Conservation (phyloP, 2,797 vertebrate genomes). For the Capromys pilorides region DNA sequence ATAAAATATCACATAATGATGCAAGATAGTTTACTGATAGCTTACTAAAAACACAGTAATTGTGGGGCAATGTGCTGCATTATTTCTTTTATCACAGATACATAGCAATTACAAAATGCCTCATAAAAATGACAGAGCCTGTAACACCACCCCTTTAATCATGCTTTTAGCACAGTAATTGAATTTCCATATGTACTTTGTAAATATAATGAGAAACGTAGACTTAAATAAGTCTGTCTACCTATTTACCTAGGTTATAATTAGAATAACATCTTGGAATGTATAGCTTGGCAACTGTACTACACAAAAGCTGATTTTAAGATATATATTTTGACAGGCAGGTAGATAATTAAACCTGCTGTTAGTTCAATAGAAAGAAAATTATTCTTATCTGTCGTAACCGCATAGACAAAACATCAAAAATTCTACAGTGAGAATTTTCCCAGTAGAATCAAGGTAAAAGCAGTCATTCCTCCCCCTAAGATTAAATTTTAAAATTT, state of each 20-base stretch:
- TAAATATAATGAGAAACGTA: background rate
- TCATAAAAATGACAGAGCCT: background rate
- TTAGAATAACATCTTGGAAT: conserved; percentile 24
- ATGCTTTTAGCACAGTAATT: background rate
- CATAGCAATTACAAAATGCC: background rate
- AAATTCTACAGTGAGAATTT: conserved; percentile 47
- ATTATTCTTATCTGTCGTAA: conserved; percentile 39
- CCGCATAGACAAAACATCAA: background rate
- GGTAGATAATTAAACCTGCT: background rate
- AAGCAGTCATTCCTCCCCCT: background rate
- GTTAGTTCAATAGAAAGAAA: conserved; percentile 54
- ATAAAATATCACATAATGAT: background rate
- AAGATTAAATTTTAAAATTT: conserved; percentile 44
- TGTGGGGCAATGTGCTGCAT: background rate
- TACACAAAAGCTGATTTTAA: conserved; percentile 48
- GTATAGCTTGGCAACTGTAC: conserved; percentile 20
- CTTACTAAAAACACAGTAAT: background rate
- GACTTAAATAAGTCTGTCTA: conserved; percentile 10
- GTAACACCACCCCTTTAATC: background rate
- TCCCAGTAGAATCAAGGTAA: conserved; percentile 43
- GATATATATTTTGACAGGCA: conserved; percentile 36
- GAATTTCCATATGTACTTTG: background rate
- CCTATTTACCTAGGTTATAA: conserved; percentile 6
- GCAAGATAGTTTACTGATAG: background rate
- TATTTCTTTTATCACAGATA: background rate